Conservation (phyloP, 2,888 invertebrate genomes). For the Exephanes ischioxanthus region DNA sequence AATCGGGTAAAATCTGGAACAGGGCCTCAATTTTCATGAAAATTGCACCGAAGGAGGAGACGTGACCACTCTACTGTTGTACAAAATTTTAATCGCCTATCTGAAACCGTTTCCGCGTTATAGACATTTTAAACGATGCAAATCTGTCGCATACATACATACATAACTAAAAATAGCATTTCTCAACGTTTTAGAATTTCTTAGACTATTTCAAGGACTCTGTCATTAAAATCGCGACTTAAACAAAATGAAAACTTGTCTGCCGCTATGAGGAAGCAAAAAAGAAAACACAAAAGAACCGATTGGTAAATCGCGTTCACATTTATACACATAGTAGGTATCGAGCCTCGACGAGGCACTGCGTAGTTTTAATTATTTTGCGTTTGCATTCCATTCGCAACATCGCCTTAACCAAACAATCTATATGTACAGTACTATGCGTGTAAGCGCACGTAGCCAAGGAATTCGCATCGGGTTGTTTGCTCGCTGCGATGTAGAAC, state of each 20-base stretch:
- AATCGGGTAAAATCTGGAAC: too few relatives aligned
- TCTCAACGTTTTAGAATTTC: too few relatives aligned
- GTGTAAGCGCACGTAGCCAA: slow-evolving; percentile 20
- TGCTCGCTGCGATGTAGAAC: not conserved
- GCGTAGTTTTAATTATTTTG: slow-evolving; percentile 42
- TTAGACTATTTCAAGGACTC: too few relatives aligned
- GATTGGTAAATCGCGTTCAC: not conserved
- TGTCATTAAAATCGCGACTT: too few relatives aligned
- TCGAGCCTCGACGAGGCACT: not conserved
- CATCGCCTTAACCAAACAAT: not conserved
- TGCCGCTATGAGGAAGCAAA: not conserved
- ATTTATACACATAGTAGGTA: slow-evolving; percentile 5
- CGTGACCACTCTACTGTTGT: too few relatives aligned
- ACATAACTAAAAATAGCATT: too few relatives aligned
- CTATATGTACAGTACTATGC: slow-evolving; percentile 9
- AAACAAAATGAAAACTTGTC: not conserved
- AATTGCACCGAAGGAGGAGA: too few relatives aligned
- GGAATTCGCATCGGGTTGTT: slow-evolving; percentile 40
- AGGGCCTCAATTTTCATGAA: too few relatives aligned
- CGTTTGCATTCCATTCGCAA: slow-evolving; percentile 26
- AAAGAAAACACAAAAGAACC: not conserved
- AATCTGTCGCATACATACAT: too few relatives aligned
- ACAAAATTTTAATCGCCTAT: too few relatives aligned
- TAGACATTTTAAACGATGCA: too few relatives aligned
- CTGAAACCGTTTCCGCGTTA: too few relatives aligned